Evolutionary conservation across 2,797 vertebrate genomes (phyloP), one percentile per base, ranked within the genome.

Genomic region (Buceros bicornis): DNA sequence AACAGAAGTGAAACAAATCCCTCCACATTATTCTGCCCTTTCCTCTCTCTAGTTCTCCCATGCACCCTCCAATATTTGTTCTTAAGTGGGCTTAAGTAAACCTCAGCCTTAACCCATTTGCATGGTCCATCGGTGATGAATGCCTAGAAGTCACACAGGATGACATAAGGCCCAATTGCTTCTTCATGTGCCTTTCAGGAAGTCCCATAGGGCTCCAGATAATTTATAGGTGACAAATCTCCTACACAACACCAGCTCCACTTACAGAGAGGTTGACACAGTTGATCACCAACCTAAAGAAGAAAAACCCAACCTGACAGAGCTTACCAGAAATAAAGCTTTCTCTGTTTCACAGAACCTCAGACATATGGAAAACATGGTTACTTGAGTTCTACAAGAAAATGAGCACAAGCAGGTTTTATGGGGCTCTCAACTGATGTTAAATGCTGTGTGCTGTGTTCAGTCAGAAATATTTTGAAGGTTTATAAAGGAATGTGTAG

Each of bases 41-140:
- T 58, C 10, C 26, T 86, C 57, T 87, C 70, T 73, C 35, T n/a
- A 29, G 15, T 62, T 79, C 43, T 81, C 14, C 53, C 16, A 35
- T 42, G 33, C 40, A 80, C 15, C 21, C 29, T 17, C 15, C 45
- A 64, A 4, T 50, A 18, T 67, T 92, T n/a, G 5, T 54, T 91
- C 67, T 72, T 58, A 92, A 73, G 10, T 53, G 16, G 6, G 11
- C 91, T 93, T 78, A 86, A 88, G 48, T 54, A 84, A 93, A 74
- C n/a, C 1, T 0, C 50, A 82, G n/a, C 47, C 58, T 86, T 54
- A 70, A 67, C 50, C 43, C 37, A 61, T 65, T 79, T 89, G 97
- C 97, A 97, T 96, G 97, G 98, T 97, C 98, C 97, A 97, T 89
- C 97, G 96, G 89, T 98, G 97, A 98, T 98, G 98, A 98, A 98